These are phyloP conservation scores for Donacobius atricapilla DNA, from an alignment of 2,113 vertebrate genomes.

Conservation along the genomic window DNA sequence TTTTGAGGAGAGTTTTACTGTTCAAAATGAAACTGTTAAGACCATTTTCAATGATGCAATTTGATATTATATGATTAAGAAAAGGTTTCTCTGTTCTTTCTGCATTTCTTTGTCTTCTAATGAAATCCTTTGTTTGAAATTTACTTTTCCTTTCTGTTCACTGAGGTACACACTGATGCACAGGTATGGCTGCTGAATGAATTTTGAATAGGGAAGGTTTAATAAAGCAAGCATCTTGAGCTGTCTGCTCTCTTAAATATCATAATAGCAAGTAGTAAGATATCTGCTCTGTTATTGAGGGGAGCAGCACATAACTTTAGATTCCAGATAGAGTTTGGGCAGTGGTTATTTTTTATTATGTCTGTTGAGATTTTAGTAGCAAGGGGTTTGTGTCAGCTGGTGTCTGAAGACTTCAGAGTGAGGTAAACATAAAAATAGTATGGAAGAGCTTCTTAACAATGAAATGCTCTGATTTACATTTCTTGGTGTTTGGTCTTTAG, in stretches of 20 bases:
- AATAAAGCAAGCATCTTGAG: neutral
- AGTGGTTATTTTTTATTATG: neutral
- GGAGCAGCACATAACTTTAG: neutral
- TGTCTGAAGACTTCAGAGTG: neutral
- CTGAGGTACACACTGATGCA: neutral
- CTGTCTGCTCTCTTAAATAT: neutral
- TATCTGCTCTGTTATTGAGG: neutral
- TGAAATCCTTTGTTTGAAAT: neutral
- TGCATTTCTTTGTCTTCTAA: neutral
- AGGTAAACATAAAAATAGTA: neutral
- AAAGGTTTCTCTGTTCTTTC: neutral
- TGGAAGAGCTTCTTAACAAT: neutral
- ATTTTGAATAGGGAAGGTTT: neutral
- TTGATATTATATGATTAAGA: neutral
- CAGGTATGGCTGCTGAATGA: neutral
- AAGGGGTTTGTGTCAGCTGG: neutral
- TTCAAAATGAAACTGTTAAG: neutral
- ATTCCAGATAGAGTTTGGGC: neutral
- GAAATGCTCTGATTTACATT: neutral
- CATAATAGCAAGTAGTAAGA: neutral
- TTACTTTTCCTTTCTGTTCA: neutral
- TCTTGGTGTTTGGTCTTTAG: neutral
- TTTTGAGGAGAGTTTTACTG: neutral
- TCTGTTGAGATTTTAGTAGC: neutral
- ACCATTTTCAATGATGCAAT: neutral